phyloP scores from a whole-genome alignment of 2,113 vertebrate species.

The Dryoscopus gambensis region DNA sequence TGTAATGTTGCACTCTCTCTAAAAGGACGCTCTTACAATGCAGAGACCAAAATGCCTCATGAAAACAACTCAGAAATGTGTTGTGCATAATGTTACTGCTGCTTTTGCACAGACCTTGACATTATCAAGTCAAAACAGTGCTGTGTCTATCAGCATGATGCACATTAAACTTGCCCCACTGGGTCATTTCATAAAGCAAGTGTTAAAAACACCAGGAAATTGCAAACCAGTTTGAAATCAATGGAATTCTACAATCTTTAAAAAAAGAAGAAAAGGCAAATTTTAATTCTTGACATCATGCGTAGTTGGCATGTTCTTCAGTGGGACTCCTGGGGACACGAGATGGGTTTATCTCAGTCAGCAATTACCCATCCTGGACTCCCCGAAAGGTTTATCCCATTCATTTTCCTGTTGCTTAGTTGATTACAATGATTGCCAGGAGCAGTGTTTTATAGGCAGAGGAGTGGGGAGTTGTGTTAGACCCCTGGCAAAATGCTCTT shows the following conservation, averaged over 20 bases:
- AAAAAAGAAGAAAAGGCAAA: no score
- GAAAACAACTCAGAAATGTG: not conserved
- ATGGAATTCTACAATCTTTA: not conserved
- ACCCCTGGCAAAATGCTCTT: not conserved
- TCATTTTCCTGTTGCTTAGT: not conserved
- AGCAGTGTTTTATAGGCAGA: not conserved
- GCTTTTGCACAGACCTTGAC: not conserved
- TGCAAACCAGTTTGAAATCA: not conserved
- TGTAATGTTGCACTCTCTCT: not conserved
- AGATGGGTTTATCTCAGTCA: not conserved
- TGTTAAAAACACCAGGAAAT: not conserved
- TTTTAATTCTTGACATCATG: not conserved
- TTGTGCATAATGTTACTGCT: not conserved
- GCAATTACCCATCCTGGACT: not conserved
- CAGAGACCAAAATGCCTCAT: not conserved
- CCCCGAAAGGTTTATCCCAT: not conserved
- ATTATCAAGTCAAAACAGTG: not conserved
- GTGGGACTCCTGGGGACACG: not conserved
- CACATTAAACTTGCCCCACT: not conserved
- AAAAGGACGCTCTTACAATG: not conserved
- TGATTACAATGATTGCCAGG: not conserved
- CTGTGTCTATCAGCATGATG: not conserved
- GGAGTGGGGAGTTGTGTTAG: not conserved
- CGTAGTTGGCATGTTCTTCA: not conserved
- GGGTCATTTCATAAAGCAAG: not conserved